Conservation (phyloP, 64 coral and sea anemone genomes). For the Anthopleura sola region DNA sequence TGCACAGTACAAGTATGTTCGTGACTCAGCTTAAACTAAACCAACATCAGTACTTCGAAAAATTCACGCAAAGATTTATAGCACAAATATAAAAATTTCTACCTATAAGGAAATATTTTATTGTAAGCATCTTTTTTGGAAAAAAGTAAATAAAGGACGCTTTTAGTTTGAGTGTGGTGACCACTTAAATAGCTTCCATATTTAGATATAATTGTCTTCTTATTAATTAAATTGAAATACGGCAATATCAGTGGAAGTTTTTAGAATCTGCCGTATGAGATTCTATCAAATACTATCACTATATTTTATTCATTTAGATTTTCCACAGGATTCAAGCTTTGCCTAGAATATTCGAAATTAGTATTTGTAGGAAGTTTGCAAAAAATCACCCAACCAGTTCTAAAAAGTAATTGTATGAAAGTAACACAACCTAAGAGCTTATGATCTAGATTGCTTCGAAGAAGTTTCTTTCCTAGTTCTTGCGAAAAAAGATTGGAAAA, state of each 20-base stretch:
- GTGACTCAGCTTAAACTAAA: not conserved
- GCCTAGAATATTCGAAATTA: too few species aligned
- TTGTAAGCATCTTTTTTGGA: not conserved
- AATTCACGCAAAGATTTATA: too few species aligned
- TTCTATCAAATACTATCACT: not conserved
- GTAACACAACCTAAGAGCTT: not conserved
- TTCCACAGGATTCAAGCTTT: not conserved
- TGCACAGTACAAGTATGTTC: not conserved
- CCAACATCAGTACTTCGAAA: too few species aligned
- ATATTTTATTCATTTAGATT: not conserved
- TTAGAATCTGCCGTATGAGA: not conserved
- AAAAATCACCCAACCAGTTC: too few species aligned
- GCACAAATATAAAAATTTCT: too few species aligned
- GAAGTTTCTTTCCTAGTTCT: too few species aligned
- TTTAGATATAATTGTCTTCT: not conserved
- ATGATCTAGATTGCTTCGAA: not conserved
- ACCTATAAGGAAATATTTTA: not conserved
- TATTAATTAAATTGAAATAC: slow-evolving; percentile 3
- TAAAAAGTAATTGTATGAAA: not conserved
- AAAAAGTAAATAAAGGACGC: not conserved
- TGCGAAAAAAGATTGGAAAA: too few species aligned
- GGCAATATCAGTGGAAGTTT: not conserved
- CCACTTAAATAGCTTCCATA: not conserved
- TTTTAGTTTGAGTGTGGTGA: not conserved
- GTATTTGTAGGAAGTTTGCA: not conserved